phyloP scores from a whole-genome alignment of 2,888 invertebrate genomes.

The Dryobota labecula region DNA sequence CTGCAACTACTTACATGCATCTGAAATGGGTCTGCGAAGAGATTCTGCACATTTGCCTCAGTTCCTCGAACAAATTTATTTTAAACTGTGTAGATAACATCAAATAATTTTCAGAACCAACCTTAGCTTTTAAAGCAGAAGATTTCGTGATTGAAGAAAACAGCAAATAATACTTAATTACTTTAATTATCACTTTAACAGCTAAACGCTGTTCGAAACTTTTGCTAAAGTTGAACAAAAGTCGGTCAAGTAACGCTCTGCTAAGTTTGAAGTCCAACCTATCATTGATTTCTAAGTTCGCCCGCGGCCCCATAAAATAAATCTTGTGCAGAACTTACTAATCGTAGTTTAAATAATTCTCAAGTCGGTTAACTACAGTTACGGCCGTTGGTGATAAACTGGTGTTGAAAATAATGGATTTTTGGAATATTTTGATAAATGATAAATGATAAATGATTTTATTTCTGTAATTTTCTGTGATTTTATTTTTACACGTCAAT shows the following conservation, averaged over 20 bases:
- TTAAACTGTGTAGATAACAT: not conserved
- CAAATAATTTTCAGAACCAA: not conserved
- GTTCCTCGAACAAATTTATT: not conserved
- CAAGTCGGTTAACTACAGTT: slow-evolving; percentile 39
- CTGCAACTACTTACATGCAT: not conserved
- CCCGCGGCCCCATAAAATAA: slow-evolving; percentile 49
- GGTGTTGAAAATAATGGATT: slow-evolving; percentile 16
- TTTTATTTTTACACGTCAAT: too few relatives aligned
- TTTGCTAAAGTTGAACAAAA: slow-evolving; percentile 44
- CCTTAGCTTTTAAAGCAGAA: not conserved
- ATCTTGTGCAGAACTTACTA: slow-evolving; percentile 59
- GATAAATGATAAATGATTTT: too few relatives aligned
- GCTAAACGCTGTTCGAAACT: slow-evolving; percentile 46
- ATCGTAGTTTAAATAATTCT: slow-evolving; percentile 59
- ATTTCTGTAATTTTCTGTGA: too few relatives aligned
- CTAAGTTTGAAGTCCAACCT: slow-evolving; percentile 54
- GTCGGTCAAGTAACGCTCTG: slow-evolving; percentile 57
- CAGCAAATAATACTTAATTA: slow-evolving; percentile 6
- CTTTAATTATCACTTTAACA: slow-evolving; percentile 49
- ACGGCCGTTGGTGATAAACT: slow-evolving; percentile 26
- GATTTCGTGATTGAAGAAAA: not conserved
- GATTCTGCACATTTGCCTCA: not conserved
- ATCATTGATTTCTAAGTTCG: slow-evolving; percentile 58
- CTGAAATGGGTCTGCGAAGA: not conserved
- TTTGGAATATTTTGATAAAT: too few relatives aligned